Evolutionary conservation across 2,888 invertebrate genomes (phyloP), one percentile per base, ranked within the genome.

Genomic region (Rugalucina vietnamica): DNA sequence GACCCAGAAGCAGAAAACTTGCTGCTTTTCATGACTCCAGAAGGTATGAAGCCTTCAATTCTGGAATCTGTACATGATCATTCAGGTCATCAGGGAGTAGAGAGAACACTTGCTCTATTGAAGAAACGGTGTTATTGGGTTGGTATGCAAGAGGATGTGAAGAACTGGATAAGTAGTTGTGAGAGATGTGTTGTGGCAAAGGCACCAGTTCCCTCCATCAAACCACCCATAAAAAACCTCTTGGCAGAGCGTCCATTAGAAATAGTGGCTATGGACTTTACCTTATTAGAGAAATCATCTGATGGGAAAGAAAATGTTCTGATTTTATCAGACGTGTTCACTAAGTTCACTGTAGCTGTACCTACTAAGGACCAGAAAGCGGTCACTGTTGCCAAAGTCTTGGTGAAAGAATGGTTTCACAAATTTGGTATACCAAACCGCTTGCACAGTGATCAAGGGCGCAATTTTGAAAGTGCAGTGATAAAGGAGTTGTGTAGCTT

Each of bases 231-330:
- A 14, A 81, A 76, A 27, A 77, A 71, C 34, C 54, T 89, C 18
- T 27, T 81, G 14, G 87, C 89, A 18, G 36, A 43, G 5, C 79
- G 73, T 21, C 88, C 87, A 27, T 34, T 86, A 21, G 82, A 88
- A 34, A 75, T 84, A 29, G 60, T 88, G 18, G 85, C 87, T 34
- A 86, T 87, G 29, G 88, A 88, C 57, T 89, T 85, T n/a, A 82
- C 84, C 0, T 21, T 79, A n/a, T 69, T 89, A 12, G 88, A 89
- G 36, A 82, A 79, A 73, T 65, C 84, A 39, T 73, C 79, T 21
- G 83, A 81, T 69, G 82, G 82, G 32, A 21, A 49, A 24, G 88
- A 89, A 29, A 83, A 87, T 75, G 85, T 88, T 3, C 71, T 88
- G 24, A 82, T 89, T 12, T 81, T 89, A 49, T 82, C 89, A 0